These are phyloP conservation scores for Chiridota heheva DNA, from an alignment of 35 echinoderm and acorn worm species.

Conservation along the genomic window DNA sequence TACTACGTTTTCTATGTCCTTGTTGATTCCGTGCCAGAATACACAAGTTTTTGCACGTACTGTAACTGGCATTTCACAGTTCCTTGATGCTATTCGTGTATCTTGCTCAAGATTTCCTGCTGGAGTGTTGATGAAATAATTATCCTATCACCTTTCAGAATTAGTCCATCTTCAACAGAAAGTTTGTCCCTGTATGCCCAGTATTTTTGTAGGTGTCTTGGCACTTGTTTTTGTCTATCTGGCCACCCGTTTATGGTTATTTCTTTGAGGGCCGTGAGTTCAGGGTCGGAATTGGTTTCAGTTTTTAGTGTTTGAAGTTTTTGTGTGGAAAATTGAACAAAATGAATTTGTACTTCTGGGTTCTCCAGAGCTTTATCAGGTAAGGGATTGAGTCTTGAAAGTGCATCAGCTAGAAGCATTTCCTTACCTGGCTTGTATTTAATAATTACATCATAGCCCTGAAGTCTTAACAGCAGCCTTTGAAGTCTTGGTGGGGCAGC, in stretches of 20 bases:
- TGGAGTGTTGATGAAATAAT: constrained; percentile 40
- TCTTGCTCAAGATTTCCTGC: constrained; percentile 27
- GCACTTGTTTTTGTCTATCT: constrained; percentile 1
- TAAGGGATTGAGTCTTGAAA: no score
- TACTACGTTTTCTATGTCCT: constrained; percentile 55
- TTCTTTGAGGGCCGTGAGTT: constrained; percentile 4
- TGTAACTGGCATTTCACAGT: constrained; percentile 45
- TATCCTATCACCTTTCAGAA: constrained; percentile 72
- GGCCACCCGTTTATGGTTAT: constrained; percentile 18
- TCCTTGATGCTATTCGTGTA: constrained; percentile 69
- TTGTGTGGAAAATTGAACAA: not conserved
- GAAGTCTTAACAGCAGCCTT: not conserved
- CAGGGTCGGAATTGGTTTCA: constrained; percentile 24
- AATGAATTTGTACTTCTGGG: not conserved
- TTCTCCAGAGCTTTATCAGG: no score
- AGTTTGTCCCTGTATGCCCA: constrained; percentile 18
- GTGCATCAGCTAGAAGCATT: no score
- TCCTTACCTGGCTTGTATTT: no score
- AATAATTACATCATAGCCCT: no score
- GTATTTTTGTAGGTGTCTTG: constrained; percentile 15
- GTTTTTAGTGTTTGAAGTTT: not conserved
- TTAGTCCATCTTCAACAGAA: constrained; percentile 37
- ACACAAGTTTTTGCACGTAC: constrained; percentile 56
- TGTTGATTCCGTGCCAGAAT: constrained; percentile 49
- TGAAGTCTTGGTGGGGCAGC: constrained; percentile 27